These are phyloP conservation scores for Apostichopus leukothele DNA, from an alignment of 53 echinoderm and acorn worm genomes.

Conservation along the genomic window DNA sequence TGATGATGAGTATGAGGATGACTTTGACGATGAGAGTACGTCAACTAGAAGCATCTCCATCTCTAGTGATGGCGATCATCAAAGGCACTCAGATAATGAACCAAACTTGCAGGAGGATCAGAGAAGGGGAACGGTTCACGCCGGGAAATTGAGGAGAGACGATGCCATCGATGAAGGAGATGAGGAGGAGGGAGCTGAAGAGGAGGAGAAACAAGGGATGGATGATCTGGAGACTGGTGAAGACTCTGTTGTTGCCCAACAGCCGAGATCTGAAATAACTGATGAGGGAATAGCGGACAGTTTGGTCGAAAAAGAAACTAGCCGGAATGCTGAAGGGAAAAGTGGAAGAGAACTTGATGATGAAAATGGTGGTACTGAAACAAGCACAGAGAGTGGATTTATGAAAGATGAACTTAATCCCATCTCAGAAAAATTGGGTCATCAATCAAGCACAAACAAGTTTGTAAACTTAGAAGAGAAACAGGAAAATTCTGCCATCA, in stretches of 20 bases:
- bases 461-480: no score
- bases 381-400: neutral
- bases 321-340: neutral
- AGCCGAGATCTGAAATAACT: neutral
- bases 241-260: no score
- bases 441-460: no score
- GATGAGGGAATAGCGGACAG: neutral
- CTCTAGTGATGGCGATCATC: neutral
- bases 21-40: neutral
- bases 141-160: neutral
- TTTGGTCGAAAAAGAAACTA: neutral
- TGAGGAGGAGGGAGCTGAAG: neutral
- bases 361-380: neutral
- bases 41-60: neutral
- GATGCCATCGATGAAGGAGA: neutral
- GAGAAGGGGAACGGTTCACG: neutral
- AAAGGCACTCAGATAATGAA: neutral
- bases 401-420: neutral
- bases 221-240: neutral
- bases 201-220: neutral
- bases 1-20: slow-evolving; percentile 17
- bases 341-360: neutral
- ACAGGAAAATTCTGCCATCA: no score
- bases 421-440: no score
- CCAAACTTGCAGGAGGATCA: neutral